Conservation (phyloP, 2,797 vertebrate genomes). For the Hoplostethus mediterraneus region DNA sequence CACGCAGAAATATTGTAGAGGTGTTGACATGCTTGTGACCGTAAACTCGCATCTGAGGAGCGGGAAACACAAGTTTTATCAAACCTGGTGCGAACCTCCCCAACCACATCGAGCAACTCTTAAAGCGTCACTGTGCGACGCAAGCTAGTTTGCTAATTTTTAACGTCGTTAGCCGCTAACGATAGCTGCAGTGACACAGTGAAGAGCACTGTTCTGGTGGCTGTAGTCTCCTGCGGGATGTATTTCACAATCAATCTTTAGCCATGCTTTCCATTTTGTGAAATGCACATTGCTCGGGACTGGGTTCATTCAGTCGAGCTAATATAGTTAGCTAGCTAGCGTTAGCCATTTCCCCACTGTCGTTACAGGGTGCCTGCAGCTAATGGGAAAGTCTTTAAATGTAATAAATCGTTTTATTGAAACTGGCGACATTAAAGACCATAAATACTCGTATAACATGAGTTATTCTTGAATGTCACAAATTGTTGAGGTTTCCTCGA, state of each 20-base stretch:
- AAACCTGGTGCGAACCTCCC: too few relatives aligned
- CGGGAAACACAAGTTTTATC: too few relatives aligned
- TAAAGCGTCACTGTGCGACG: background rate
- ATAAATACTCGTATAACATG: too few relatives aligned
- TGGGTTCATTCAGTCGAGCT: background rate
- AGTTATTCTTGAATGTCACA: too few relatives aligned
- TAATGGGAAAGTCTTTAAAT: too few relatives aligned
- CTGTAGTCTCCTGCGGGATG: too few relatives aligned
- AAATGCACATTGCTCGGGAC: background rate
- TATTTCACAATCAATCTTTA: too few relatives aligned
- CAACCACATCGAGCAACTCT: too few relatives aligned
- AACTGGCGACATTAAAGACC: background rate
- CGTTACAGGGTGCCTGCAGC: background rate
- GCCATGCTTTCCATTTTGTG: too few relatives aligned
- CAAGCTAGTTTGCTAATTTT: background rate
- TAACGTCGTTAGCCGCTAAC: background rate
- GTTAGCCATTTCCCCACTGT: background rate
- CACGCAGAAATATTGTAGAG: background rate
- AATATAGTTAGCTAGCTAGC: background rate
- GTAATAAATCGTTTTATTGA: background rate
- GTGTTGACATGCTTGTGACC: fast-evolving
- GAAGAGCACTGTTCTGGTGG: too few relatives aligned
- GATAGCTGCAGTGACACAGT: background rate
- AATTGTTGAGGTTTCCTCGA: too few relatives aligned
- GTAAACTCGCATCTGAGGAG: background rate